phyloP scores from a whole-genome alignment of 2,888 invertebrate species.

The Glyphotaelius pellucidus region DNA sequence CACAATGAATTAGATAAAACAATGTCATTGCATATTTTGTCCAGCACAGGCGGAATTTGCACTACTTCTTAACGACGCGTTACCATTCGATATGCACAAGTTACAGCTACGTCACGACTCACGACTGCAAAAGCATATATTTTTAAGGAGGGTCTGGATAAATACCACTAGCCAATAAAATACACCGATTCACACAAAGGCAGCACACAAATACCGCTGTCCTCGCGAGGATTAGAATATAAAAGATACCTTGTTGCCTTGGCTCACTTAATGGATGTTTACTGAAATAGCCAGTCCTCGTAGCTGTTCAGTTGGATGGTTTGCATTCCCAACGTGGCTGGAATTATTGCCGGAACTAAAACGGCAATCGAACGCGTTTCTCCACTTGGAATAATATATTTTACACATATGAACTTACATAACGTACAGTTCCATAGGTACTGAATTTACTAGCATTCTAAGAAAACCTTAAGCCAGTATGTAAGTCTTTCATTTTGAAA shows the following conservation, averaged over 20 bases:
- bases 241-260: neutral
- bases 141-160: neutral
- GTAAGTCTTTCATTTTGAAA: neutral
- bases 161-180: conserved; percentile 15
- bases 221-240: neutral
- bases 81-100: conserved; percentile 25
- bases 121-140: conserved; percentile 23
- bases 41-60: neutral
- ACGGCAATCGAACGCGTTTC: conserved; percentile 46
- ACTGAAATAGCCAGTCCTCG: conserved; percentile 36
- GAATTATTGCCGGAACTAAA: conserved; percentile 57
- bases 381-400: neutral
- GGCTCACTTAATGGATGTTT: conserved; percentile 4
- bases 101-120: conserved; percentile 5
- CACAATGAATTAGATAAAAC: neutral
- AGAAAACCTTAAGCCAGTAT: neutral
- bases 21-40: neutral
- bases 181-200: conserved; percentile 1
- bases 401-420: neutral
- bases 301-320: conserved; percentile 18
- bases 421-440: neutral
- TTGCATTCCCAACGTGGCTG: conserved; percentile 53
- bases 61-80: neutral
- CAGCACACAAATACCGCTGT: neutral
- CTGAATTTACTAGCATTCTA: neutral